Evolutionary conservation across 2,888 invertebrate genomes (phyloP), one percentile per base, ranked within the genome.

Genomic region (Allacma fusca): DNA sequence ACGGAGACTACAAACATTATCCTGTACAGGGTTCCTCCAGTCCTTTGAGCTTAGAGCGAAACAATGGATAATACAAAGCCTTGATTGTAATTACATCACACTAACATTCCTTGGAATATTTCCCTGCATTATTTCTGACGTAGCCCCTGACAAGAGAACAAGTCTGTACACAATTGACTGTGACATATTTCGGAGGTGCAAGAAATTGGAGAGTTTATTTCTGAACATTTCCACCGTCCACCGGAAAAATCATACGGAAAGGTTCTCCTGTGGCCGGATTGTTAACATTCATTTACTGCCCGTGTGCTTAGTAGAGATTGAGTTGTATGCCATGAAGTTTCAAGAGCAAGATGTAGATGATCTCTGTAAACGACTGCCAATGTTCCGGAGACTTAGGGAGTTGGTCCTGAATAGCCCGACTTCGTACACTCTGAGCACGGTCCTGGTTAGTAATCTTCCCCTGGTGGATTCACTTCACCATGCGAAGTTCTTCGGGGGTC

Each of bases 181-280:
- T n/a, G 29, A 26, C 1, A 28, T 26, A 2, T 57, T 71, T 57
- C 57, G 29, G 23, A 50, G 29, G 19, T 71, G 40, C 24, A 50
- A 23, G 19, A 71, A 71, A 13, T 57, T 71, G 28, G 71, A 71
- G 57, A 71, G 21, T n/a, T 44, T 71, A 1, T 71, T 57, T 21
- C 40, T 71, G 5, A 71, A 71, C 29, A 43, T 69, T 43, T 43
- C 26, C 12, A 43, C 71, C 1, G 57, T 28, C 12, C 7, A 26
- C 1, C 21, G 44, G 24, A 5, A 26, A 26, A 26, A 28, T 7
- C 16, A 26, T n/a, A 57, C 71, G 21, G 21, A 57, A 5, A 24
- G 71, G 12, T 57, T 9, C n/a, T 19, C 71, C 2, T 57, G 71
- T n/a, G 71, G 71, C 12, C 23, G 43, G 16, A 26, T 71, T 5